Conservation (phyloP, 2,888 invertebrate species). For the Amphimallon solstitiale region DNA sequence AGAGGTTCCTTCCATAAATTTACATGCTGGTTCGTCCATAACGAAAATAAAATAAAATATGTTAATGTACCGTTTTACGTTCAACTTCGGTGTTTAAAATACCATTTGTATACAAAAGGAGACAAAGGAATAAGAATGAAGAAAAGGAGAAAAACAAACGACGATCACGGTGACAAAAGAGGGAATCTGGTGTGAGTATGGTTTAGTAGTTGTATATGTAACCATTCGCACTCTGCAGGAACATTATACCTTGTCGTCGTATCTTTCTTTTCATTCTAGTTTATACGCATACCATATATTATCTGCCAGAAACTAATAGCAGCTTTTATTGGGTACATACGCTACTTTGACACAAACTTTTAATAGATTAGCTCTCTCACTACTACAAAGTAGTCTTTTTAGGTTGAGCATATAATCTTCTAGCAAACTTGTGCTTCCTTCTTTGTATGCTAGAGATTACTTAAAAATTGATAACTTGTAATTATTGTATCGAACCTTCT, state of each 20-base stretch:
- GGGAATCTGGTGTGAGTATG: constrained; percentile 1
- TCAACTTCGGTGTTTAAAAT: constrained; percentile 28
- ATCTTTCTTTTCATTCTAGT: too few species aligned
- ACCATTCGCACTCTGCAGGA: constrained; percentile 17
- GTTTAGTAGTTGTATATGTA: constrained; percentile 23
- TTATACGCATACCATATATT: too few species aligned
- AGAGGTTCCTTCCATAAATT: constrained; percentile 27
- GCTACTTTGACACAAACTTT: too few species aligned
- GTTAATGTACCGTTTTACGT: constrained; percentile 32
- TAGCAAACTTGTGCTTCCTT: too few species aligned
- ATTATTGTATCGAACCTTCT: too few species aligned
- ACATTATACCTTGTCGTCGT: background rate
- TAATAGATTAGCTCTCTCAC: too few species aligned
- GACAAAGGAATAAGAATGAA: constrained; percentile 28
- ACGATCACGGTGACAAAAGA: constrained; percentile 26
- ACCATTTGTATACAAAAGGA: constrained; percentile 34
- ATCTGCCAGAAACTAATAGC: too few species aligned
- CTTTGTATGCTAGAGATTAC: too few species aligned
- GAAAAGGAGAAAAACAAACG: constrained; percentile 19
- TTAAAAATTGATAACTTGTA: too few species aligned
- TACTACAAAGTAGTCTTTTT: too few species aligned
- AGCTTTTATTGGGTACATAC: too few species aligned
- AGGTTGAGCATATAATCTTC: too few species aligned
- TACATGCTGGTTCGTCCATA: constrained; percentile 18
- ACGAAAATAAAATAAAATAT: constrained; percentile 31